Base-by-base conservation (phyloP, 2,888 invertebrate genomes). In the Hirtodrosophila histrioides region DNA sequence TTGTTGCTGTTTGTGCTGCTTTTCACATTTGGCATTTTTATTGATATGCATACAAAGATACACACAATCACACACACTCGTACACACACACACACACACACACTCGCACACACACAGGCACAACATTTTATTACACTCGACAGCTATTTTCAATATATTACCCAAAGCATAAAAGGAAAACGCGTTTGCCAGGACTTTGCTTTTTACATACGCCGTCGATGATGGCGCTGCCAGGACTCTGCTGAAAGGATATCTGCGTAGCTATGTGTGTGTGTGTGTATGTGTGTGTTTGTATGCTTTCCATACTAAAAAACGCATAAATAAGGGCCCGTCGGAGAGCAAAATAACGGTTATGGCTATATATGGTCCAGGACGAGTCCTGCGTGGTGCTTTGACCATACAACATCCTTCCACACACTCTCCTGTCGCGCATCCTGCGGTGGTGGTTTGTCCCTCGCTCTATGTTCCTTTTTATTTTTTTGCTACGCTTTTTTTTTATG, bases 91-190 rank as follows among this genome's bases (percentile, higher is more conserved):
- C 17, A 17, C 17, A 1, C 17, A 2, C 17, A 17, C 17, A 17
- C 17, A 17, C 17, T 1, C 17, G 2, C 1, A 2, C 17, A 17
- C 17, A 17, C 17, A n/a, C n/a, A n/a, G n/a, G n/a, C n/a, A n/a
- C n/a, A n/a, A n/a, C n/a, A 89, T 89, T 89, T 89, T 89, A 89
- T 89, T 89, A 86, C 78, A 78, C 88, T 78, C 75, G 78, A 84
- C 84, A 77, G 87, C 89, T 86, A 89, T 89, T 88, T 88, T 88
- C 84, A 88, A 88, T 89, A 87, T 81, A 89, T 88, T 88, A 88
- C 87, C 75, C 86, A 39, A 69, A 65, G 81, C 83, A 88, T 82
- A 86, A 88, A 83, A 86, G 69, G 66, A 64, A 69, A 72, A 71
- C 68, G 84, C 78, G 62, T 65, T 75, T 48, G 41, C 61, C 51